These are phyloP conservation scores for Rhaphigaster nebulosa DNA, from an alignment of 2,888 invertebrate species.

Conservation along the genomic window DNA sequence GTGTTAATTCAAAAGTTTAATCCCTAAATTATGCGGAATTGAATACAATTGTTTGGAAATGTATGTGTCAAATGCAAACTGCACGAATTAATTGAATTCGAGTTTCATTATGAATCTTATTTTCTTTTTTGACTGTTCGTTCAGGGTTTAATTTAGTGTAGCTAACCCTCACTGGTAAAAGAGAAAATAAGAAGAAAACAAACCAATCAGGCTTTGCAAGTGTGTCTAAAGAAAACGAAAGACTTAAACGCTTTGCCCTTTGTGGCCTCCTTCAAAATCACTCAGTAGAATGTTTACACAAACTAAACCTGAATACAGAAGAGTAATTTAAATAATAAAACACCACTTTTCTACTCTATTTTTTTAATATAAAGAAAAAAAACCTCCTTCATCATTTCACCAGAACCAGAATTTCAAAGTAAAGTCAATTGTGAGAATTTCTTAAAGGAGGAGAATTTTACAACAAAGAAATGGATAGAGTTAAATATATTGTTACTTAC, in stretches of 20 bases:
- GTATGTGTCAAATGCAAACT: not conserved
- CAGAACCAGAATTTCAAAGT: too few species aligned
- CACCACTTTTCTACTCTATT: not conserved
- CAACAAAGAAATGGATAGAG: too few species aligned
- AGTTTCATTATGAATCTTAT: not conserved
- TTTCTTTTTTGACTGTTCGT: not conserved
- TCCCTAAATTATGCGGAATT: not conserved
- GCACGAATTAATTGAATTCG: not conserved
- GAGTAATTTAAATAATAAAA: not conserved
- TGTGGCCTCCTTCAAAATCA: not conserved
- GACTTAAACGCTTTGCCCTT: not conserved
- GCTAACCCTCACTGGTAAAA: not conserved
- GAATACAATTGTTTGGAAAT: not conserved
- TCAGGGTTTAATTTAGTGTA: not conserved
- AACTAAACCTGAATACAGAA: not conserved
- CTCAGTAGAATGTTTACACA: not conserved
- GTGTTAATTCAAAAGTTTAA: too few species aligned
- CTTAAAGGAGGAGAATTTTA: too few species aligned
- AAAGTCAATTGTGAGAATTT: not conserved
- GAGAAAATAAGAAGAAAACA: conserved; percentile 4
- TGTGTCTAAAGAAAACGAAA: not conserved
- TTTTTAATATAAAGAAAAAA: not conserved
- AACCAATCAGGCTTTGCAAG: conserved; percentile 4
- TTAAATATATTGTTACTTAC: too few species aligned
- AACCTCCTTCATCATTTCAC: not conserved